These are phyloP conservation scores for Apodemia mormo DNA, from an alignment of 2,888 invertebrate species.

Conservation along the genomic window DNA sequence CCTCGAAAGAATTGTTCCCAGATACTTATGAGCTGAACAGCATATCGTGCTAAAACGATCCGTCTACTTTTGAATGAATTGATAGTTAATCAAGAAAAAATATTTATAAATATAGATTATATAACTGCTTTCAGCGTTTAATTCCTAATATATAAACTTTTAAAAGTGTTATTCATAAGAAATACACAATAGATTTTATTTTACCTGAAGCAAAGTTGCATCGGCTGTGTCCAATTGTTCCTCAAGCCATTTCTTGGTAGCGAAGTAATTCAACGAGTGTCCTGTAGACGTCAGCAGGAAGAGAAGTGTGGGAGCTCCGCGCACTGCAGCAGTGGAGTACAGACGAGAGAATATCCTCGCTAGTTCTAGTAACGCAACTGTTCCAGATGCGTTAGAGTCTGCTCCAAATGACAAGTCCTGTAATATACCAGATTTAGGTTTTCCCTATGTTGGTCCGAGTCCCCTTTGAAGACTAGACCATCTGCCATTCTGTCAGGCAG, in stretches of 20 bases:
- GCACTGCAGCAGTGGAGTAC: constrained; percentile 87
- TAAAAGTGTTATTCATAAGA: too few species aligned
- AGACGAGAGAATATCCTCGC: constrained; percentile 93
- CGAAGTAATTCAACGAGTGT: constrained; percentile 94
- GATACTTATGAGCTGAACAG: too few species aligned
- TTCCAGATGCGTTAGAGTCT: constrained; percentile 96
- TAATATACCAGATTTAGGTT: not conserved
- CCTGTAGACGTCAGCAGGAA: constrained; percentile 96
- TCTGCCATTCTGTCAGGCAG: too few species aligned
- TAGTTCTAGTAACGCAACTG: constrained; percentile 92
- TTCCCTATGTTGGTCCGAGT: too few species aligned
- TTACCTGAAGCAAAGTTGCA: constrained; percentile 87
- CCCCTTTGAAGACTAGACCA: too few species aligned
- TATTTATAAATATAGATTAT: too few species aligned
- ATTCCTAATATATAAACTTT: too few species aligned
- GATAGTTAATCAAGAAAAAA: too few species aligned
- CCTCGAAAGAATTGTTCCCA: too few species aligned
- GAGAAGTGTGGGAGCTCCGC: constrained; percentile 89
- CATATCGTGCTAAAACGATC: too few species aligned
- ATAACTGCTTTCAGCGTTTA: too few species aligned
- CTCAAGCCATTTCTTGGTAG: constrained; percentile 97
- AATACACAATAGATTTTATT: not conserved
- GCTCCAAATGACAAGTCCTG: constrained; percentile 93
- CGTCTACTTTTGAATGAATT: too few species aligned
- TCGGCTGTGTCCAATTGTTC: constrained; percentile 92